Evolutionary conservation across 2,888 invertebrate genomes (phyloP).

Genomic region (Eustalomyia histrio): DNA sequence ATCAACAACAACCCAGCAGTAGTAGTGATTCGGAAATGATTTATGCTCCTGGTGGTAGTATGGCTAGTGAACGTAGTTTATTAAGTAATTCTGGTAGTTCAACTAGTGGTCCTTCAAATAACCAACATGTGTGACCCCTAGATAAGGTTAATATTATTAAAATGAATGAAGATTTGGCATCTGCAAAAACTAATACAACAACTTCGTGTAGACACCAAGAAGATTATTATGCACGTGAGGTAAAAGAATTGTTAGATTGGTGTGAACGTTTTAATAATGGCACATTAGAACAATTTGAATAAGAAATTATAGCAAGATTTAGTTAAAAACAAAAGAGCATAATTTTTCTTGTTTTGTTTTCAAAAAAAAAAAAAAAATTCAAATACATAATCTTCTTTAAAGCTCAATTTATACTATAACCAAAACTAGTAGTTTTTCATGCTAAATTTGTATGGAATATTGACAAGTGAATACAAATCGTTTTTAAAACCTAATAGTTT

Average conservation of each 20-base stretch:
- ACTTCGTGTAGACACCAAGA: constrained; percentile 67
- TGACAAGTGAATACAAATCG: no score
- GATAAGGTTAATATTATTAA: constrained; percentile 34
- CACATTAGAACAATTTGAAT: constrained; percentile 73
- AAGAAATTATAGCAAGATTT: constrained; percentile 1
- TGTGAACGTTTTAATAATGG: constrained; percentile 76
- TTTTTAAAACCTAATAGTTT: no score
- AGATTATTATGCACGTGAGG: constrained; percentile 74
- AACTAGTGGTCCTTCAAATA: constrained; percentile 72
- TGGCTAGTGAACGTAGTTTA: constrained; percentile 78
- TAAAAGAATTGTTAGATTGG: constrained; percentile 75
- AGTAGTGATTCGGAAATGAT: constrained; percentile 74
- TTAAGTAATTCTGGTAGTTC: constrained; percentile 77
- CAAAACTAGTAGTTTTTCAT: no score
- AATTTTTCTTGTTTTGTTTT: not conserved
- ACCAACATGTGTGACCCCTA: constrained; percentile 76
- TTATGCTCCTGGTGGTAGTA: constrained; percentile 77
- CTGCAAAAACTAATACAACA: constrained; percentile 19
- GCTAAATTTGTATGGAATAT: no score
- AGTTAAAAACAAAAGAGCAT: not conserved
- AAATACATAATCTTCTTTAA: no score
- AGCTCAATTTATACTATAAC: no score
- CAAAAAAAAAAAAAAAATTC: not conserved
- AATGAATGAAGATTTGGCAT: constrained; percentile 32
- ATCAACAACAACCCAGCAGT: constrained; percentile 61